A percentile compares a stretch with the other conserved stretches of the same genome.
phyloP scores from a whole-genome alignment of 1,140 invertebrate genomes.

The Lordiphosa collinella region DNA sequence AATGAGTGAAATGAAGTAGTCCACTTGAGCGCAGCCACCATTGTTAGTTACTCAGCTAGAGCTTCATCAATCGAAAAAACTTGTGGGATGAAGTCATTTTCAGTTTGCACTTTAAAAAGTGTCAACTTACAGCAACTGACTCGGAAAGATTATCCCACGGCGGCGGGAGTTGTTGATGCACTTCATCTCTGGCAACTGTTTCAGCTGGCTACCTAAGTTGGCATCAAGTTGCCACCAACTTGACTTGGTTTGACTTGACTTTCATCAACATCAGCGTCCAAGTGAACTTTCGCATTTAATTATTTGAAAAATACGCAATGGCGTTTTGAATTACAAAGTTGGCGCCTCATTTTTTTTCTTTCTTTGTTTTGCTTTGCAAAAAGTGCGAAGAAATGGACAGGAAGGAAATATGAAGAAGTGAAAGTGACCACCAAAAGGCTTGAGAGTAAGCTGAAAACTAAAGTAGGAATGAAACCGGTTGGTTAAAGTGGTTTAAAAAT shows the following conservation, averaged over 20 bases:
- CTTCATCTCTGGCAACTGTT: conserved; percentile 25
- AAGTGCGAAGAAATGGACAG: conserved; percentile 1
- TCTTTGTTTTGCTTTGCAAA: neutral
- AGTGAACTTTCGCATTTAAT: conserved; percentile 43
- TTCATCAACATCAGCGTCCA: conserved; percentile 41
- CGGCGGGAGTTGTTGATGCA: conserved; percentile 24
- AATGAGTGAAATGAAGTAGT: conserved; percentile 62
- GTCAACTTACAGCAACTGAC: conserved; percentile 50
- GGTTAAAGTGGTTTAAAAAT: too few relatives aligned
- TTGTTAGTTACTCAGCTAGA: too few relatives aligned
- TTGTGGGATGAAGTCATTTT: conserved; percentile 12
- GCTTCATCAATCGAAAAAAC: too few relatives aligned
- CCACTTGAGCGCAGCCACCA: conserved; percentile 33
- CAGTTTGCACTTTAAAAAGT: conserved; percentile 36
- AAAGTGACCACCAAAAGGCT: neutral
- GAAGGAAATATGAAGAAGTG: conserved; percentile 1
- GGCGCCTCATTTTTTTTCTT: neutral
- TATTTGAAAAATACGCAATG: conserved; percentile 39
- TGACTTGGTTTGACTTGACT: conserved; percentile 41
- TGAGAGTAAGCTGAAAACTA: too few relatives aligned
- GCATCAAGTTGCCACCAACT: conserved; percentile 52
- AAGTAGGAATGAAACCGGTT: neutral
- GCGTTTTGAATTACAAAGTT: conserved; percentile 27
- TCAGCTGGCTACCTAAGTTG: conserved; percentile 43
- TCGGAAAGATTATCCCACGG: conserved; percentile 36